Evolutionary conservation across 2,888 invertebrate species (phyloP).

Genomic region (Epistrophe eligans): DNA sequence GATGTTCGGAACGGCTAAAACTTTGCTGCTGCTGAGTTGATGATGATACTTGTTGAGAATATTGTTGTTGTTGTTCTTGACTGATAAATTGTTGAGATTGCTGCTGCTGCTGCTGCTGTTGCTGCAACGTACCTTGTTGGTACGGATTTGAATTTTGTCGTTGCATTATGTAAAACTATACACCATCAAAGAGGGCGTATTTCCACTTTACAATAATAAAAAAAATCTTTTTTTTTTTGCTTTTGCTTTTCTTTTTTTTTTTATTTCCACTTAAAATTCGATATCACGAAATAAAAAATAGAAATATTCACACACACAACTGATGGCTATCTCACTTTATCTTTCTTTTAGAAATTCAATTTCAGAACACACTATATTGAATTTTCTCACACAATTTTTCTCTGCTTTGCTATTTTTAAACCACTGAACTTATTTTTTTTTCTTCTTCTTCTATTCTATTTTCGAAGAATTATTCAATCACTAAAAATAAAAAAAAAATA

Average conservation of each 20-base stretch:
- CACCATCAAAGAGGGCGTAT: slow-evolving; percentile 78
- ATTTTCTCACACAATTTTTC: slow-evolving; percentile 75
- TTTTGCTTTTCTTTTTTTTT: not conserved
- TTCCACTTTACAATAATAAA: slow-evolving; percentile 46
- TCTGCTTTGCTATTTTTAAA: slow-evolving; percentile 75
- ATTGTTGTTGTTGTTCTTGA: slow-evolving; percentile 84
- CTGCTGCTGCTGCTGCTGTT: slow-evolving; percentile 84
- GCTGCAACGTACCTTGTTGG: slow-evolving; percentile 84
- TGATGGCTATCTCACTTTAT: slow-evolving; percentile 56
- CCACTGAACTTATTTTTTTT: slow-evolving; percentile 56
- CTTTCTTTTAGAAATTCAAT: slow-evolving; percentile 36
- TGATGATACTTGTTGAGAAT: slow-evolving; percentile 85
- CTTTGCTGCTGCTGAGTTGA: slow-evolving; percentile 85
- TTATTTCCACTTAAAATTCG: slow-evolving; percentile 67
- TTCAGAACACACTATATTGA: slow-evolving; percentile 49
- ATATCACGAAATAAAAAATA: slow-evolving; percentile 61
- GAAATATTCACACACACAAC: slow-evolving; percentile 54
- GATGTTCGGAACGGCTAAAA: slow-evolving; percentile 90
- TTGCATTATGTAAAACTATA: slow-evolving; percentile 88
- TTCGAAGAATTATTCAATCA: slow-evolving; percentile 78
- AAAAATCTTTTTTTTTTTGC: slow-evolving; percentile 12
- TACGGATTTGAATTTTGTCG: slow-evolving; percentile 87
- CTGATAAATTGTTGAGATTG: slow-evolving; percentile 80
- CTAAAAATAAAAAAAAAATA: slow-evolving; percentile 78
- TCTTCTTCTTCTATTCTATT: slow-evolving; percentile 49